phyloP scores from a whole-genome alignment of 2,113 vertebrate species.

The Otus sunia region DNA sequence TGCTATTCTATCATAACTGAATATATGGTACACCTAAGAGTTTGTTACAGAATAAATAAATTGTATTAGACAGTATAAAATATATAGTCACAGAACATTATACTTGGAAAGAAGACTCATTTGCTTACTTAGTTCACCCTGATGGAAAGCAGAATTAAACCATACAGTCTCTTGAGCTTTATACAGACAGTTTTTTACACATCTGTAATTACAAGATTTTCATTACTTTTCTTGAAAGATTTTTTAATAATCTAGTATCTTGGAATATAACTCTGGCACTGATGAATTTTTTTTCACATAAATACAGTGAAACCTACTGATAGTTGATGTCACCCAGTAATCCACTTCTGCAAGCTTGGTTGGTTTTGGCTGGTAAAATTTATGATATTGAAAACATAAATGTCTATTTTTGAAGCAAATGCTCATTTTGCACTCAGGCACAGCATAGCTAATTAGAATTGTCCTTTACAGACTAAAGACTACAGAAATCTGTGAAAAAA shows the following conservation, averaged over 20 bases:
- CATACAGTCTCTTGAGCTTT: not conserved
- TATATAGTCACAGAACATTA: not conserved
- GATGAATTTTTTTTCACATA: not conserved
- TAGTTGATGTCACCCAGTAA: not conserved
- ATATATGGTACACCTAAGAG: not conserved
- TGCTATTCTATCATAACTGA: not conserved
- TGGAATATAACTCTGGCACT: not conserved
- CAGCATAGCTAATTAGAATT: not conserved
- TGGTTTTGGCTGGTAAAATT: not conserved
- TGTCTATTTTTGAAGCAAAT: not conserved
- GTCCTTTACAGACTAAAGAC: not conserved
- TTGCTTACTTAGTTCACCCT: not conserved
- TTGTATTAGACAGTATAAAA: not conserved
- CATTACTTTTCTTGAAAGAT: not conserved
- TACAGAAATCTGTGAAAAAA: not conserved
- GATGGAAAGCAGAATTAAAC: not conserved
- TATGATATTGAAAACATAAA: not conserved
- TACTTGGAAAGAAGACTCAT: not conserved
- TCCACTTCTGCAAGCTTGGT: not conserved
- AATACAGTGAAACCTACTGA: not conserved
- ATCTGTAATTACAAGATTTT: not conserved
- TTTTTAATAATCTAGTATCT: not conserved
- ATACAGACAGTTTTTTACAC: not conserved
- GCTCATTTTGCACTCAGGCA: not conserved
- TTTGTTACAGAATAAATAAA: not conserved